Conservation (phyloP, 1,140 invertebrate genomes). For the Tribolium castaneum region DNA sequence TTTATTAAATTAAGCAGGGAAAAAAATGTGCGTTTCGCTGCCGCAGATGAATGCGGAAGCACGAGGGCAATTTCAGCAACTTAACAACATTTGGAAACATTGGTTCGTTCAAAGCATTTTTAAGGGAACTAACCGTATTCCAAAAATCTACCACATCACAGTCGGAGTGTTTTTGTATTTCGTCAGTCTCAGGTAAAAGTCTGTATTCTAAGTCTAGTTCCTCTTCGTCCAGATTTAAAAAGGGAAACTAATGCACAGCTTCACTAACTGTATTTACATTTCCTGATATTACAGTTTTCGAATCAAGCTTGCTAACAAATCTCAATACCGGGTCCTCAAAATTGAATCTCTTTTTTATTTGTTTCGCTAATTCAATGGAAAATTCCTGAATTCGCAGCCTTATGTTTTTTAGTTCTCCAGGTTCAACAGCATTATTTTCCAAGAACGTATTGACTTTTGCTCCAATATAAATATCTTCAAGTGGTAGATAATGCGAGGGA, state of each 20-base stretch:
- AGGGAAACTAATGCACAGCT: background rate
- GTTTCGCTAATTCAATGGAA: background rate
- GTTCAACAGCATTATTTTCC: background rate
- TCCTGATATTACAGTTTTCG: background rate
- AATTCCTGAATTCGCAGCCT: background rate
- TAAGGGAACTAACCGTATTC: background rate
- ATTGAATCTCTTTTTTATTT: background rate
- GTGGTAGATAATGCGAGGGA: background rate
- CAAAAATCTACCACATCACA: background rate
- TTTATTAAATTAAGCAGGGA: constrained; percentile 30
- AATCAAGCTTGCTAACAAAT: background rate
- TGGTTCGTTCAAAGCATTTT: constrained; percentile 5
- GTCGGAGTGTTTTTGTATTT: background rate
- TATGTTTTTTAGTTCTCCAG: background rate
- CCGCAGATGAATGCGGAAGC: constrained; percentile 30
- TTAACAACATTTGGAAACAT: constrained; percentile 23
- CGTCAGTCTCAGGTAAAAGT: background rate
- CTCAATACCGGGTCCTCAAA: background rate
- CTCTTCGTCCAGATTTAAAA: background rate
- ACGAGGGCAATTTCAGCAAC: background rate
- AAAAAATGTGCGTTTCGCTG: constrained; percentile 25
- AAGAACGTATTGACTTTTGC: background rate
- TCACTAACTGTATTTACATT: background rate
- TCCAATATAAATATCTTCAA: background rate
- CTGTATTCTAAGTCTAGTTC: background rate